Percentiles rank a stretch among this genome's conserved stretches.
These are phyloP conservation scores for silkworm (Bombyx mori) DNA, from an alignment of 1,140 invertebrate genomes.

Conservation along the genomic window DNA sequence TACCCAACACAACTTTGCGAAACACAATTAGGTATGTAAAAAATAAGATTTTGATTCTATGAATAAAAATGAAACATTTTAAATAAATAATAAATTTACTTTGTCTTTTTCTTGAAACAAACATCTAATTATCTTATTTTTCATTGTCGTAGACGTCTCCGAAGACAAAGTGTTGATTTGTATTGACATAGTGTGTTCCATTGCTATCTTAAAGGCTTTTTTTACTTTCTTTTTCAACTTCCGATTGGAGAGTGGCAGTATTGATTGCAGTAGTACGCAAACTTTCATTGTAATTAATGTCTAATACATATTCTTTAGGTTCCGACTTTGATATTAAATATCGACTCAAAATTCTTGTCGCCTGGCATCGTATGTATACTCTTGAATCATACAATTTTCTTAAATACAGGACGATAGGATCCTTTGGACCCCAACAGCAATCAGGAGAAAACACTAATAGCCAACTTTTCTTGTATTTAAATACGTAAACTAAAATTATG, in stretches of 20 bases:
- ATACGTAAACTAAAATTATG: constrained; percentile 1
- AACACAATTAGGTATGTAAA: not conserved
- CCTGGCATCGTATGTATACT: not conserved
- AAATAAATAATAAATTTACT: not conserved
- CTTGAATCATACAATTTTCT: constrained; percentile 28
- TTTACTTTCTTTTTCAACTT: too few relatives aligned
- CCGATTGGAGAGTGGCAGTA: too few relatives aligned
- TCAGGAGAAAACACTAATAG: constrained; percentile 22
- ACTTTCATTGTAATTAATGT: not conserved
- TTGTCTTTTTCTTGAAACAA: too few relatives aligned
- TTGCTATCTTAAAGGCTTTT: too few relatives aligned
- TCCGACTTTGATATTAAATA: too few relatives aligned
- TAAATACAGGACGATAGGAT: constrained; percentile 19
- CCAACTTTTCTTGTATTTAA: constrained; percentile 11
- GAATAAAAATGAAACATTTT: not conserved
- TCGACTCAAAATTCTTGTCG: too few relatives aligned
- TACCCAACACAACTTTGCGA: not conserved
- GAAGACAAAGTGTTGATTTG: too few relatives aligned
- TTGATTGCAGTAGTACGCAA: too few relatives aligned
- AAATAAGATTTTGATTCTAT: not conserved
- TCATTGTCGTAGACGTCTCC: too few relatives aligned
- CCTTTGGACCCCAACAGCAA: constrained; percentile 32
- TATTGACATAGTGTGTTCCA: too few relatives aligned
- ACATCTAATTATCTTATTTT: too few relatives aligned
- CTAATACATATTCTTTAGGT: not conserved